These are phyloP conservation scores for Leptobrachium ailaonicum DNA, from an alignment of 2,113 vertebrate species.

Conservation along the genomic window DNA sequence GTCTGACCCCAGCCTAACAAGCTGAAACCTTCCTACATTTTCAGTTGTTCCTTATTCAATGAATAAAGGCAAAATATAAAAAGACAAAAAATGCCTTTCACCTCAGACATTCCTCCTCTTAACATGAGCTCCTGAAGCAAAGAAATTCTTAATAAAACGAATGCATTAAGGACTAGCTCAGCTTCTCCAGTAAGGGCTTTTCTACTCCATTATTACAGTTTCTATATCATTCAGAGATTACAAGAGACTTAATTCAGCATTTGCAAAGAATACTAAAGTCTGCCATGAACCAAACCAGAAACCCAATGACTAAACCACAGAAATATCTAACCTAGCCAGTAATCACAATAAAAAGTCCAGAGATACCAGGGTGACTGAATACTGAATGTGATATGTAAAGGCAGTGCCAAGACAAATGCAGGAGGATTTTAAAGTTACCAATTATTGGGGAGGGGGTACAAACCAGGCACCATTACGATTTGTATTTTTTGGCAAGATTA, in stretches of 20 bases:
- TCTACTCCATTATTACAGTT: background rate
- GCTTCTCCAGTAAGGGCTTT: background rate
- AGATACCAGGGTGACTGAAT: no score
- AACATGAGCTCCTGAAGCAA: conserved; percentile 35
- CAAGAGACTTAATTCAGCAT: conserved; percentile 2
- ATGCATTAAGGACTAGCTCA: conserved; percentile 29
- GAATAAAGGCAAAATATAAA: conserved; percentile 41
- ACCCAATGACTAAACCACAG: no score
- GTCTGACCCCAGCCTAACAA: conserved; percentile 17
- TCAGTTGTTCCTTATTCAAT: conserved; percentile 29
- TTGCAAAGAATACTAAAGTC: no score
- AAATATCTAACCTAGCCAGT: no score
- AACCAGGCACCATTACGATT: no score
- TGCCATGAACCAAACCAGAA: no score
- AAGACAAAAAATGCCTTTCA: background rate
- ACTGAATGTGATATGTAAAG: no score
- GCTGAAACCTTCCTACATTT: conserved; percentile 31
- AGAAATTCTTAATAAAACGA: conserved; percentile 36
- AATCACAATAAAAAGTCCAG: no score
- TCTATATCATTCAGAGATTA: conserved; percentile 22
- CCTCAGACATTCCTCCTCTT: conserved; percentile 31
- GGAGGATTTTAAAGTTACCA: no score
- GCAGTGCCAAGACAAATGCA: no score
- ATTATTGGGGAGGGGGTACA: no score
- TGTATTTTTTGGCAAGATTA: no score